Base-by-base conservation (phyloP, 2,888 invertebrate species). In the Eupithecia subfuscata region DNA sequence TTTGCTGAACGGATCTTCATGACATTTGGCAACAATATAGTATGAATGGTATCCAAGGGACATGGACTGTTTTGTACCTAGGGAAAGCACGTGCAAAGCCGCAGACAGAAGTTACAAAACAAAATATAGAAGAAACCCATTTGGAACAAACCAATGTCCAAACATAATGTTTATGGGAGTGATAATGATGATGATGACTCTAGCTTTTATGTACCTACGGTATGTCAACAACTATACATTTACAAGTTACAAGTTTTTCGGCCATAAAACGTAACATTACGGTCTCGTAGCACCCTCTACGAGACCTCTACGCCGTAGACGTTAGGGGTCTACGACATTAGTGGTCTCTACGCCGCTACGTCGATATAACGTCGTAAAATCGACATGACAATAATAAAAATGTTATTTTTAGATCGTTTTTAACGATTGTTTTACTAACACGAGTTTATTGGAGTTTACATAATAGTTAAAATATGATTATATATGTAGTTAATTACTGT, bases 351-450 rank as follows among this genome's bases (percentile, higher is more conserved):
- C 12, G 30, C 63, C 30, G 67, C 67, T 67, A 76, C 75, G 69
- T 74, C 77, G 67, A 74, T 70, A 81, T 78, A 75, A 43, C 71
- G 64, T 82, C 82, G 82, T 82, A 82, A 80, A 82, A 80, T 82
- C 84, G 72, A 75, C 75, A 73, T 80, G 79, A 84, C 83, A 82
- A 80, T 83, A 83, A n/a, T 56, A 56, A 56, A 82, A 82, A 79
- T 12, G 12, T 60, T 60, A 60, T 60, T 25, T 22, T 25, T 25
- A 60, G 60, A 60, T 65, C 40, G 76, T 76, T 65, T 45, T 74
- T 78, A 73, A 79, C 75, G 74, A 60, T 75, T 79, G 69, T 78
- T 81, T 77, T 79, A 77, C 73, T 74, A 70, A 68, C 68, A 77
- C 22, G 60, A 74, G 70, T 74, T 34, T 48, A 70, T 71, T 25